phyloP scores from a whole-genome alignment of 2,797 vertebrate species.

The Sebastes vulpes region DNA sequence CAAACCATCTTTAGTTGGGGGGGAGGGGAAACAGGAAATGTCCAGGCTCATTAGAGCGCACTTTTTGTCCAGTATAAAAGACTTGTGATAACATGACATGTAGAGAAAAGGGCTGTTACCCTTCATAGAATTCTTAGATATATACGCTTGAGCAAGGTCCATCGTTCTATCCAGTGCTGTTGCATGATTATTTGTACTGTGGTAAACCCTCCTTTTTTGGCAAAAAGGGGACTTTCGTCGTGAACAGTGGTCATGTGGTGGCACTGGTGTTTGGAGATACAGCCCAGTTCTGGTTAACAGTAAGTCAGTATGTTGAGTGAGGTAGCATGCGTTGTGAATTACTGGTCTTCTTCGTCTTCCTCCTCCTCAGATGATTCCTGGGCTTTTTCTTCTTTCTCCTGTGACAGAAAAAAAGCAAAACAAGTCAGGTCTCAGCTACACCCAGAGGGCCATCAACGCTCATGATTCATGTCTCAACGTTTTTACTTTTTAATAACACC shows the following conservation, averaged over 20 bases:
- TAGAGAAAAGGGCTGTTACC: conserved; percentile 78
- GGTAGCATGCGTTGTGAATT: conserved; percentile 89
- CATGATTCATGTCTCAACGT: conserved; percentile 49
- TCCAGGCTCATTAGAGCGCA: conserved; percentile 74
- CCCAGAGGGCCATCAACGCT: conserved; percentile 18
- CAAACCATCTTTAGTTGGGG: conserved; percentile 50
- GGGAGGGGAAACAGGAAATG: conserved; percentile 21
- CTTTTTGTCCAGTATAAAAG: conserved; percentile 85
- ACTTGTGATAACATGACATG: conserved; percentile 81
- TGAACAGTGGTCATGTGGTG: conserved; percentile 80
- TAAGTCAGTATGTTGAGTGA: conserved; percentile 89
- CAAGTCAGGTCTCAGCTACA: conserved; percentile 12
- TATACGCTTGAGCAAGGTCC: conserved; percentile 81
- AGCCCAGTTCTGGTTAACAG: conserved; percentile 87
- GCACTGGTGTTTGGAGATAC: conserved; percentile 81
- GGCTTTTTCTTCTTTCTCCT: conserved; percentile 94
- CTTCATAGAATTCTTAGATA: conserved; percentile 78
- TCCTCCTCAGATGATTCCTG: conserved; percentile 93
- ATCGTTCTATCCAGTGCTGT: conserved; percentile 88
- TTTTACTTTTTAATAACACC: conserved; percentile 23
- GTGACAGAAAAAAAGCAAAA: conserved; percentile 5
- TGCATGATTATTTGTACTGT: conserved; percentile 82
- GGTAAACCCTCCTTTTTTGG: conserved; percentile 63
- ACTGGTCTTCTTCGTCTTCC: conserved; percentile 89
- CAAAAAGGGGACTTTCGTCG: conserved; percentile 62